A percentile compares a stretch with the other conserved stretches of the same genome.
Evolutionary conservation across 2,888 invertebrate genomes (phyloP).

Genomic region (Dynastes hyllus): DNA sequence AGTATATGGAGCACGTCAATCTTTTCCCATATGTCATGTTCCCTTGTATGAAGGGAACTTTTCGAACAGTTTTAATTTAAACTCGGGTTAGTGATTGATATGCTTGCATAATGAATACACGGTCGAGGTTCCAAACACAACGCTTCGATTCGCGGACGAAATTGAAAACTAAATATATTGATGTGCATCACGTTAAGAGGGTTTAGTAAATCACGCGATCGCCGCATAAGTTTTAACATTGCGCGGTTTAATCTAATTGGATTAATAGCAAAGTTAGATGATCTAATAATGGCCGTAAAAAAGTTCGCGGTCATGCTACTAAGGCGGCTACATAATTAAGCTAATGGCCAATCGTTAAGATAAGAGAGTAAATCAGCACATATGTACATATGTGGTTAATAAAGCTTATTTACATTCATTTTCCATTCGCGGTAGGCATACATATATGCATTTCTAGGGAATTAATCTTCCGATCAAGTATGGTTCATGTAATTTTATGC

Average conservation of each 20-base stretch:
- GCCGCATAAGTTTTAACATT: slow-evolving; percentile 11
- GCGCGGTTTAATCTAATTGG: slow-evolving; percentile 4
- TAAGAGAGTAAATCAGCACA: slow-evolving; percentile 13
- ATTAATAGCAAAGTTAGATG: slow-evolving; percentile 21
- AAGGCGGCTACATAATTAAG: background rate
- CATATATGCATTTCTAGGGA: too few relatives aligned
- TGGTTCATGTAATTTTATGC: background rate
- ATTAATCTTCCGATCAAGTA: background rate
- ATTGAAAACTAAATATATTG: slow-evolving; percentile 51
- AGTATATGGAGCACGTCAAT: background rate
- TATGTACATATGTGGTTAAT: background rate
- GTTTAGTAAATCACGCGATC: slow-evolving; percentile 38
- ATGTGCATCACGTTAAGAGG: slow-evolving; percentile 21
- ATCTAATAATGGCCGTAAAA: slow-evolving; percentile 19
- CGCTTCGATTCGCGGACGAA: slow-evolving; percentile 39
- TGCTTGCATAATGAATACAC: slow-evolving; percentile 54
- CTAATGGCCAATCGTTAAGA: slow-evolving; percentile 7
- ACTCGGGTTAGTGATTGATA: slow-evolving; percentile 54
- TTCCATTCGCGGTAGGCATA: background rate
- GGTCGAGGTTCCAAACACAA: slow-evolving; percentile 1
- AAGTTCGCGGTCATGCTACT: slow-evolving; percentile 1
- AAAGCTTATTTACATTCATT: background rate
- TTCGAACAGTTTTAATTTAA: slow-evolving; percentile 25
- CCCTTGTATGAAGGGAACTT: background rate
- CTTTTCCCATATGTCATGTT: background rate